These are phyloP conservation scores for Clarias macrocephalus DNA, from an alignment of 2,113 vertebrate genomes.

Conservation along the genomic window DNA sequence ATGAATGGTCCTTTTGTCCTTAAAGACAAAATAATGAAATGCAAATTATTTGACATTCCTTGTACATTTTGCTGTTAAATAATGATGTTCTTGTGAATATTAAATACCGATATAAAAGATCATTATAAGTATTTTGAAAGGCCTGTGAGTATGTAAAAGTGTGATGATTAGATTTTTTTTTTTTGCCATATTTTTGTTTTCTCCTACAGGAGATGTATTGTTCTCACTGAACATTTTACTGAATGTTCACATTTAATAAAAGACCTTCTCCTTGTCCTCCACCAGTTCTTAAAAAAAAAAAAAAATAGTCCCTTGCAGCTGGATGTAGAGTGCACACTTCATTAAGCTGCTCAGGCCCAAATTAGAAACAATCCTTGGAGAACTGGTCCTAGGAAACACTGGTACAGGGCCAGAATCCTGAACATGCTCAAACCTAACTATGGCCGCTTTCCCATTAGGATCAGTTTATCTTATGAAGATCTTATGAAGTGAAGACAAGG, in stretches of 20 bases:
- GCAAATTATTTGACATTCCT: no score
- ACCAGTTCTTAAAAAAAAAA: not conserved
- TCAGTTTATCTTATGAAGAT: not conserved
- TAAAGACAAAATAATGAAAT: not conserved
- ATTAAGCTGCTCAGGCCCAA: constrained; percentile 14
- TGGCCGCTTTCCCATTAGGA: not conserved
- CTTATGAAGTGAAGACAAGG: not conserved
- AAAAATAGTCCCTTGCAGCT: not conserved
- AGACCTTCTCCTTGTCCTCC: constrained; percentile 2
- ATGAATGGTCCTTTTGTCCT: not conserved
- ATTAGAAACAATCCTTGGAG: constrained; percentile 26
- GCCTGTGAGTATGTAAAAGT: no score
- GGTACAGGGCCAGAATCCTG: not conserved
- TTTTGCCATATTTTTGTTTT: not conserved
- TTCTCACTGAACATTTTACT: not conserved
- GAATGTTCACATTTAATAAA: constrained; percentile 2
- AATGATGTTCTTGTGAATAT: not conserved
- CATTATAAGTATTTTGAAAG: no score
- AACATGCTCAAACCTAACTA: not conserved
- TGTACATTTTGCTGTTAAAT: not conserved
- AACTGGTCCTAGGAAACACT: constrained; percentile 20
- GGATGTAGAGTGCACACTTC: constrained; percentile 5
- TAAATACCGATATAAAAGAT: not conserved
- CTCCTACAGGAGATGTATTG: not conserved
- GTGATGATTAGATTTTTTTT: not conserved